Conservation (phyloP, 2,888 invertebrate genomes). For the Theodoxus fluviatilis region DNA sequence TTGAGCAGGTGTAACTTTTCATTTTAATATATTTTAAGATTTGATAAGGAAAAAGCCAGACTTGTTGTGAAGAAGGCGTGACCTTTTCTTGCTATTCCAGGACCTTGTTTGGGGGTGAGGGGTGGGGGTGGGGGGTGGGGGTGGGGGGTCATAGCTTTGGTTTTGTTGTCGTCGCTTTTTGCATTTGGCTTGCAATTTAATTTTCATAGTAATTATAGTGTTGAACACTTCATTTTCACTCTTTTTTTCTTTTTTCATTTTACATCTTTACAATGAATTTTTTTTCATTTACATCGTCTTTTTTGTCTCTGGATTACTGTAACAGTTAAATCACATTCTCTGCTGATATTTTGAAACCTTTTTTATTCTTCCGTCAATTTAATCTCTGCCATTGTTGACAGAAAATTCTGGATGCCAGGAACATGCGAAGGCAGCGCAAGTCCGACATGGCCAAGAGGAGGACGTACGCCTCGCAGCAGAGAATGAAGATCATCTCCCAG, state of each 20-base stretch:
- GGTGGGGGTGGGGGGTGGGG: no score
- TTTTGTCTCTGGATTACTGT: not conserved
- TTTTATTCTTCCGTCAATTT: not conserved
- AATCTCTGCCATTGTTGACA: slow-evolving; percentile 59
- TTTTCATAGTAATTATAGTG: not conserved
- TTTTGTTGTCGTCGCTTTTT: not conserved
- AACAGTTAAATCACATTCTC: not conserved
- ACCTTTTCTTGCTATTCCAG: no score
- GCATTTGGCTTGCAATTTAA: not conserved
- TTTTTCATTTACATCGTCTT: not conserved
- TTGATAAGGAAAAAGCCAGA: no score
- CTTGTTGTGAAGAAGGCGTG: no score
- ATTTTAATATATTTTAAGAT: no score
- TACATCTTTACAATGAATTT: not conserved
- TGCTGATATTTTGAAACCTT: no score
- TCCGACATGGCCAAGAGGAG: slow-evolving; percentile 87
- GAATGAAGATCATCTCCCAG: slow-evolving; percentile 92
- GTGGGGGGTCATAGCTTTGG: no score
- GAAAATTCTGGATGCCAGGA: slow-evolving; percentile 77
- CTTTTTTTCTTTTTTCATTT: not conserved
- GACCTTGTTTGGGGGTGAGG: no score
- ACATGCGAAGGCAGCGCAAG: slow-evolving; percentile 79
- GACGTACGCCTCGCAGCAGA: slow-evolving; percentile 90
- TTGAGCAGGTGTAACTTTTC: no score
- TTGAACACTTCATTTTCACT: not conserved